Percentiles rank a stretch among this genome's conserved stretches.
Evolutionary conservation across 2,113 vertebrate species (phyloP).

Genomic region (Antechinus flavipes): DNA sequence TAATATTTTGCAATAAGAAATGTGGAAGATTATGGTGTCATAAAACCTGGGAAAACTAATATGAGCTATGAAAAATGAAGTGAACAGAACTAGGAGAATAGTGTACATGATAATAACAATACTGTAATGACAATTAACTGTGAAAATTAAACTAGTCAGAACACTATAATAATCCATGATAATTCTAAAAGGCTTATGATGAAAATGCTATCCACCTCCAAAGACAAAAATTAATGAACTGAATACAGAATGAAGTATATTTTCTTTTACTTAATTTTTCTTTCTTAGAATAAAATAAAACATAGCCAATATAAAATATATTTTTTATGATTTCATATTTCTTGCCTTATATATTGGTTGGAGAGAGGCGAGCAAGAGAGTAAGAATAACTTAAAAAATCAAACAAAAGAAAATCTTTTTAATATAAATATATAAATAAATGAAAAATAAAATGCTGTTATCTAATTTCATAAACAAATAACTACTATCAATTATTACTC

Average conservation of each 20-base stretch:
- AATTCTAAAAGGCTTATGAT: background rate
- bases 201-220: background rate
- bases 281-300: background rate
- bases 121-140: background rate
- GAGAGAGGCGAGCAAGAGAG: background rate
- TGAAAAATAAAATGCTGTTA: background rate
- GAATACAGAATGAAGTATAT: background rate
- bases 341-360: background rate
- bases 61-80: background rate
- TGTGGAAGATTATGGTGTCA: background rate
- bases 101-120: background rate
- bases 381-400: background rate
- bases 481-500: background rate
- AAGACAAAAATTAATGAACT: background rate
- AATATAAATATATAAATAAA: background rate
- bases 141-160: background rate
- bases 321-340: background rate
- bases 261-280: background rate
- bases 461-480: background rate
- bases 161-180: background rate
- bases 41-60: background rate
- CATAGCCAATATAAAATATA: background rate
- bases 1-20: background rate
- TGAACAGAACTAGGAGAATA: background rate
- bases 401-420: too few species aligned